Base-by-base conservation (phyloP, 92 coral and sea anemone species). In the Palythoa heliodiscus region DNA sequence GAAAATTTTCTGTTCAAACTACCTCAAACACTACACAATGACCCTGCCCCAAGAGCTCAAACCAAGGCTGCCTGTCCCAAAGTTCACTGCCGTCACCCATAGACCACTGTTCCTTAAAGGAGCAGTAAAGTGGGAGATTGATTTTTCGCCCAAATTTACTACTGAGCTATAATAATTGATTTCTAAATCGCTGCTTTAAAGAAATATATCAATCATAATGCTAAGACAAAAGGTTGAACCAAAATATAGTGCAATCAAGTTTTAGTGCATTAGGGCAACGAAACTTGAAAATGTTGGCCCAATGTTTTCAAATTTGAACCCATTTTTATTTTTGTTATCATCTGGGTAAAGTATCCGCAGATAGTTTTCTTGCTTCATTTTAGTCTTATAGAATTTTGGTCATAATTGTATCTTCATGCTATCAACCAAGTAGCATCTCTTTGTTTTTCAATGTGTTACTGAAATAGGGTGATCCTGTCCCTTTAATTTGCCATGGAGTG, bases 51-150 rank as follows among this genome's bases (percentile, higher is more conserved):
- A 7, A 68, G 72, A 23, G 72, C 38, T 68, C 72, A 68, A 68
- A 68, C 72, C 72, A 68, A 39, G 72, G 37, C 72, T 20, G 38
- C 72, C 23, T 20, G 72, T 23, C 72, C 72, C 72, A 68, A 24
- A 68, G 72, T 23, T 39, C 37, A 39, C 72, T 68, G 72, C 72
- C 15, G 14, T 68, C 72, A 68, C 38, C 72, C 22, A 20, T 7
- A 68, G 72, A 68, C 72, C 40, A 43, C 48, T 43, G 48, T 43
- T 43, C 48, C 48, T 43, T 43, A 43, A 43, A 43, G 48, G 48
- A 7, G 48, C 48, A 43, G 48, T 43, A 67, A 15, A 4, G 7
- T 63, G 69, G 69, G 22, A 63, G 69, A 63, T 23, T 17, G n/a
- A 7, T 17, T 63, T 43, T 43, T 43, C 5, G 48, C 48, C 48